phyloP scores from a whole-genome alignment of 92 coral and sea anemone species.

The Parazoanthus darwini region DNA sequence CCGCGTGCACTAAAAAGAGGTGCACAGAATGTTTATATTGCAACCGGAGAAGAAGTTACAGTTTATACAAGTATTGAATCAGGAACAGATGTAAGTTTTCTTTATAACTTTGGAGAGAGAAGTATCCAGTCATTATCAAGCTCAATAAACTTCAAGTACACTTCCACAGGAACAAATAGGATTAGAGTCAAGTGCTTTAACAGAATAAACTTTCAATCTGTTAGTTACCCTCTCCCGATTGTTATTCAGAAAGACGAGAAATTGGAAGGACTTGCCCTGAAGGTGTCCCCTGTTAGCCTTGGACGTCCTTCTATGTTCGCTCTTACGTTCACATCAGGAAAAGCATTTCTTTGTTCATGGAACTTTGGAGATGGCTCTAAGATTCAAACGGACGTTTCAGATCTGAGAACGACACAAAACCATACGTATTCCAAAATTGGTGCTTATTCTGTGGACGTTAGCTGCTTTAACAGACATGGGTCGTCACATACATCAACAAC shows the following conservation, averaged over 20 bases:
- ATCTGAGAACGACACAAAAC: constrained; percentile 25
- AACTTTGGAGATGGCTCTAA: constrained; percentile 53
- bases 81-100: constrained; percentile 42
- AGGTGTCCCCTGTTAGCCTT: neutral
- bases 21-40: constrained; percentile 26
- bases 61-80: constrained; percentile 23
- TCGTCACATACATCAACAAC: neutral
- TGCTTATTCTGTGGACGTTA: constrained; percentile 28
- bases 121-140: neutral
- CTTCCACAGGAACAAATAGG: constrained; percentile 25
- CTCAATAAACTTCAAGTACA: constrained; percentile 24
- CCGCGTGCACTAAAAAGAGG: constrained; percentile 21
- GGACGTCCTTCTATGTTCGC: constrained; percentile 28
- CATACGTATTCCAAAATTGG: constrained; percentile 46
- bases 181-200: constrained; percentile 50
- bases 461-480: constrained; percentile 41
- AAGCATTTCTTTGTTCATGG: constrained; percentile 57
- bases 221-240: constrained; percentile 9
- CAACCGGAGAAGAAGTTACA: constrained; percentile 47
- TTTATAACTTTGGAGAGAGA: constrained; percentile 48
- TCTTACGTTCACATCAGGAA: constrained; percentile 46
- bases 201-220: constrained; percentile 38
- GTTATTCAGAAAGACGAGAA: constrained; percentile 46
- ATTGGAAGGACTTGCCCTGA: constrained; percentile 41
- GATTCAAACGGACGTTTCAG: constrained; percentile 51